phyloP scores from a whole-genome alignment of 1,140 invertebrate genomes.

The Myzus persicae region DNA sequence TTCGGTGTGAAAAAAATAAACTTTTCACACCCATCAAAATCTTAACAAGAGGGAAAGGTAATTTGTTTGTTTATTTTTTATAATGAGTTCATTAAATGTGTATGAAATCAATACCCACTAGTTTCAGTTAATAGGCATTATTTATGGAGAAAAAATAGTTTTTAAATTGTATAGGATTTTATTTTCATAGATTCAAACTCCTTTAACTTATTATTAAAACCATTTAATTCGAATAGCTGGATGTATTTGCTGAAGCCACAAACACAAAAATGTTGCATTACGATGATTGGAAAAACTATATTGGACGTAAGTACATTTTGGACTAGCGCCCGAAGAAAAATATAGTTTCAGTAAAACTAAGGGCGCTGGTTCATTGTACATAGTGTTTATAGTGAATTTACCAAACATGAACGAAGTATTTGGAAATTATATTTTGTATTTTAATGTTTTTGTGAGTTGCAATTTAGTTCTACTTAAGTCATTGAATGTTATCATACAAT shows the following conservation, averaged over 20 bases:
- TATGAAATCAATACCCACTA: not conserved
- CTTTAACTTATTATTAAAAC: not conserved
- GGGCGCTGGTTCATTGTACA: not conserved
- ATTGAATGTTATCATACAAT: not conserved
- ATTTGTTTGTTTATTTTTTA: not conserved
- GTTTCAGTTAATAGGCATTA: too few relatives aligned
- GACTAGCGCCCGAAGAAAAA: not conserved
- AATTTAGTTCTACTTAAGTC: not conserved
- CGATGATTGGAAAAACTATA: not conserved
- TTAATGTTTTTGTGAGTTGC: not conserved
- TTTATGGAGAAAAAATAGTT: not conserved
- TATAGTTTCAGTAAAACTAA: not conserved
- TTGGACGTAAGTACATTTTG: not conserved
- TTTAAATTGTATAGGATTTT: not conserved
- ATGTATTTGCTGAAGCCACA: not conserved
- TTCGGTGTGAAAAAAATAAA: not conserved
- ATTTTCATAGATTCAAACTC: not conserved
- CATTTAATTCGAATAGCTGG: not conserved
- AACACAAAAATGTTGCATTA: not conserved
- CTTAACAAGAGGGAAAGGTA: not conserved
- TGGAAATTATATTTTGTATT: not conserved
- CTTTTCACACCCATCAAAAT: not conserved
- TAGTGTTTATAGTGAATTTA: not conserved
- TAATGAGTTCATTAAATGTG: not conserved
- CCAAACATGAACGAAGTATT: not conserved